Conservation (phyloP, 2,797 vertebrate genomes). For the Macroramphosus scolopax region DNA sequence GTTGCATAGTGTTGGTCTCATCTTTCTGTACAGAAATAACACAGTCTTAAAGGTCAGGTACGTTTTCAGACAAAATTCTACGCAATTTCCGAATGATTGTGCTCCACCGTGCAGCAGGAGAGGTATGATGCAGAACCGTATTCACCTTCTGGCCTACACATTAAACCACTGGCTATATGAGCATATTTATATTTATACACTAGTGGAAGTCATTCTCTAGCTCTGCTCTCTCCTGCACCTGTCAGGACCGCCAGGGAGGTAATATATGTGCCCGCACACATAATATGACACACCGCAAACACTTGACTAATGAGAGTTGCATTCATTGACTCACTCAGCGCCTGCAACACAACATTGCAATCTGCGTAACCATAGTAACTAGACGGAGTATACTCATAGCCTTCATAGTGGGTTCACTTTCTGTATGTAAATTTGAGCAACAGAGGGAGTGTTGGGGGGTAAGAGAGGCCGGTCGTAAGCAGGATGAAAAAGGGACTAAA, state of each 20-base stretch:
- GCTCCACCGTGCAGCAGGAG: background rate
- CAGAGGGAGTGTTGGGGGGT: background rate
- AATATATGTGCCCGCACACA: conserved; percentile 1
- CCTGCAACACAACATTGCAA: conserved; percentile 18
- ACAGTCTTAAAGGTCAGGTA: no score
- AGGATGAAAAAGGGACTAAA: conserved; percentile 36
- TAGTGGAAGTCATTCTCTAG: background rate
- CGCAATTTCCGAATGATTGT: no score
- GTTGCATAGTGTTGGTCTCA: no score
- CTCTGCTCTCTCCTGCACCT: background rate
- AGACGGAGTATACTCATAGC: conserved; percentile 6
- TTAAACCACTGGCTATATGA: background rate
- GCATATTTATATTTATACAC: background rate
- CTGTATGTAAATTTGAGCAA: conserved; percentile 15
- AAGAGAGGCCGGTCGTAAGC: conserved; percentile 10
- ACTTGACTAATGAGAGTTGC: background rate
- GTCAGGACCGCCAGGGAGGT: background rate
- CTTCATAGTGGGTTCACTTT: conserved; percentile 19
- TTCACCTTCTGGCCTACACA: background rate
- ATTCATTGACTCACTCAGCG: conserved; percentile 11
- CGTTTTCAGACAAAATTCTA: no score
- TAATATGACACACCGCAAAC: conserved; percentile 3
- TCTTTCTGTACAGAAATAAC: no score
- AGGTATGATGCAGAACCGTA: background rate
- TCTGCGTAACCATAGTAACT: conserved; percentile 48